phyloP scores from a whole-genome alignment of 2,113 vertebrate species.

The Rutilus rutilus region DNA sequence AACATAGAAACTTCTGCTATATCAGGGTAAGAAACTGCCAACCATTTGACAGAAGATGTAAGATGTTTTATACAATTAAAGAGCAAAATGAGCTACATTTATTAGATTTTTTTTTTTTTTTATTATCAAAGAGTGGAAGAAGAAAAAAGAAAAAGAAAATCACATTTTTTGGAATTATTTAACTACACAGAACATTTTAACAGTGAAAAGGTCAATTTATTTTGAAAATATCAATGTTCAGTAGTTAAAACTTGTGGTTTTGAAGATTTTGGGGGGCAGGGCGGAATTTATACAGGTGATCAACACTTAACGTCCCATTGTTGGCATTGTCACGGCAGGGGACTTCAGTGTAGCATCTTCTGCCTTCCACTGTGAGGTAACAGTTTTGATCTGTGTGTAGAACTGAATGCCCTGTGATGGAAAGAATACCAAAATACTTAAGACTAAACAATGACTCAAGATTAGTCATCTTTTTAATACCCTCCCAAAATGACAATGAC shows the following conservation, averaged over 20 bases:
- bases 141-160: neutral
- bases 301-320: slow-evolving; percentile 87
- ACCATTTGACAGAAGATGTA: neutral
- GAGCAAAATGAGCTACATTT: neutral
- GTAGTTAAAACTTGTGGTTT: neutral
- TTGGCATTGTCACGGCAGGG: slow-evolving; percentile 94
- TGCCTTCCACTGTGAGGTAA: slow-evolving; percentile 97
- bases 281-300: neutral
- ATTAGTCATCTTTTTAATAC: slow-evolving; percentile 38
- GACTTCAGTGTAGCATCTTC: slow-evolving; percentile 89
- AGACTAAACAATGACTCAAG: slow-evolving; percentile 43
- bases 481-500: slow-evolving; percentile 34
- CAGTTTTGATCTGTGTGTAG: slow-evolving; percentile 95
- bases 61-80: neutral
- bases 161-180: slow-evolving; percentile 9
- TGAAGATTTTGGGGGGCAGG: neutral
- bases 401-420: slow-evolving; percentile 89
- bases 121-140: neutral
- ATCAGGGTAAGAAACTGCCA: neutral
- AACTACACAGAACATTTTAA: neutral
- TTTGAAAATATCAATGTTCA: slow-evolving; percentile 1
- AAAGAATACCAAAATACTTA: slow-evolving; percentile 41
- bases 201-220: neutral
- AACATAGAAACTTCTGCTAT: neutral
- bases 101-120: neutral